Conservation (phyloP, 1,140 invertebrate genomes). For the Whitmania pigra region DNA sequence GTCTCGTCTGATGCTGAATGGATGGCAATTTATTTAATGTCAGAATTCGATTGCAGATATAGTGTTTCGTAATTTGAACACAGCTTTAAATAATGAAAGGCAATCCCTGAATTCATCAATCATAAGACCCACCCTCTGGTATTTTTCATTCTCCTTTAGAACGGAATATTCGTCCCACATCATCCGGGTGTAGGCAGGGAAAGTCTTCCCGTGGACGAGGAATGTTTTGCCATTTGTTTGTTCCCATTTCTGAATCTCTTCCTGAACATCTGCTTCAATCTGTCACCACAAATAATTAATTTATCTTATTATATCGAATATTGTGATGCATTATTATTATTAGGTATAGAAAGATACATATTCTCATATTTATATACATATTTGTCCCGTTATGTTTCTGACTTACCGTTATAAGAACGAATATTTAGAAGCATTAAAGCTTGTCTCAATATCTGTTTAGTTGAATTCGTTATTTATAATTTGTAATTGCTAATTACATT, state of each 20-base stretch:
- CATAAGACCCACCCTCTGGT: slow-evolving; percentile 35
- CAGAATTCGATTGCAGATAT: too few relatives aligned
- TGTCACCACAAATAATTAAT: slow-evolving; percentile 22
- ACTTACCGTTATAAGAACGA: background rate
- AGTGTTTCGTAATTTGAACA: too few relatives aligned
- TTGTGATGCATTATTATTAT: too few relatives aligned
- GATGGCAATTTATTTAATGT: too few relatives aligned
- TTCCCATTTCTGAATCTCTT: slow-evolving; percentile 37
- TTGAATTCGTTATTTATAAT: background rate
- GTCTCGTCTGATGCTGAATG: slow-evolving; percentile 31
- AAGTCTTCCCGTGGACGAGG: slow-evolving; percentile 36
- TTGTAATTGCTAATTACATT: slow-evolving; percentile 29
- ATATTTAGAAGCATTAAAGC: background rate
- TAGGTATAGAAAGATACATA: too few relatives aligned
- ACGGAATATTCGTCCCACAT: slow-evolving; percentile 38
- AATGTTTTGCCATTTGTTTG: slow-evolving; percentile 33
- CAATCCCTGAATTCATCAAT: too few relatives aligned
- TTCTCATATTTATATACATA: background rate
- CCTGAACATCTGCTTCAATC: slow-evolving; percentile 41
- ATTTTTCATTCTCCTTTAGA: slow-evolving; percentile 41
- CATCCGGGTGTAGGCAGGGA: slow-evolving; percentile 35
- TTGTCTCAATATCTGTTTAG: background rate
- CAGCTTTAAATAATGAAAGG: too few relatives aligned
- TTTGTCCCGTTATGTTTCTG: background rate
- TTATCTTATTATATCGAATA: too few relatives aligned